A percentile compares a stretch with the other conserved stretches of the same genome.
Evolutionary conservation across 92 coral and sea anemone species (phyloP).

Genomic region (Epizoanthus fatuus): DNA sequence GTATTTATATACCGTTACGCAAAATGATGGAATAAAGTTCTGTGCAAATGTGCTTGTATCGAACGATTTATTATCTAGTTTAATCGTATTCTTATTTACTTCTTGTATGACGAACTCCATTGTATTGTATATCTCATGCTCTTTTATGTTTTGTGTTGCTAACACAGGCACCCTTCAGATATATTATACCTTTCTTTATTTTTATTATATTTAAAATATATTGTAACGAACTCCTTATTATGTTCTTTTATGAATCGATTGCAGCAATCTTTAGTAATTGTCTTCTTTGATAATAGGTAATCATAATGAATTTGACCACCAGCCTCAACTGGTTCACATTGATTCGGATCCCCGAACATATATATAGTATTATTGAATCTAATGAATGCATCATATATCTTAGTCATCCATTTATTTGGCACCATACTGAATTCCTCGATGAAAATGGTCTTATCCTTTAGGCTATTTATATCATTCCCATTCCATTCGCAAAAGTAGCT

Average conservation of each 20-base stretch:
- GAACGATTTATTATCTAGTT: constrained; percentile 4
- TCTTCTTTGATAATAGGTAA: constrained; percentile 23
- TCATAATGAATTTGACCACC: constrained; percentile 41
- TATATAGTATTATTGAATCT: constrained; percentile 9
- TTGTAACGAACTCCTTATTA: not conserved
- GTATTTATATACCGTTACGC: constrained; percentile 57
- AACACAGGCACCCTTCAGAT: constrained; percentile 44
- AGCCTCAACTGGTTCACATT: constrained; percentile 62
- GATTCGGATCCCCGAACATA: constrained; percentile 67
- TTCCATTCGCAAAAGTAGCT: constrained; percentile 42
- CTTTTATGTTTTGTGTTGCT: constrained; percentile 51
- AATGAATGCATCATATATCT: constrained; percentile 17
- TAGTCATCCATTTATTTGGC: constrained; percentile 57
- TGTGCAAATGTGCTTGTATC: not conserved
- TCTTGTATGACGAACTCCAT: constrained; percentile 48
- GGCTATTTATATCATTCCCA: not conserved
- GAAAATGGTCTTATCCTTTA: constrained; percentile 30
- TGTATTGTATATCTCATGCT: constrained; percentile 37
- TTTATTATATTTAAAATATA: constrained; percentile 37
- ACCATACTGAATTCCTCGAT: constrained; percentile 60
- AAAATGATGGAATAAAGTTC: constrained; percentile 51
- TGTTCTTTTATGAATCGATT: constrained; percentile 19
- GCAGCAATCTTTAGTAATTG: constrained; percentile 36
- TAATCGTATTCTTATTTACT: constrained; percentile 25
- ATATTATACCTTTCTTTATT: constrained; percentile 37